Conservation (phyloP, 1,140 invertebrate species). For the Idris sp. region DNA sequence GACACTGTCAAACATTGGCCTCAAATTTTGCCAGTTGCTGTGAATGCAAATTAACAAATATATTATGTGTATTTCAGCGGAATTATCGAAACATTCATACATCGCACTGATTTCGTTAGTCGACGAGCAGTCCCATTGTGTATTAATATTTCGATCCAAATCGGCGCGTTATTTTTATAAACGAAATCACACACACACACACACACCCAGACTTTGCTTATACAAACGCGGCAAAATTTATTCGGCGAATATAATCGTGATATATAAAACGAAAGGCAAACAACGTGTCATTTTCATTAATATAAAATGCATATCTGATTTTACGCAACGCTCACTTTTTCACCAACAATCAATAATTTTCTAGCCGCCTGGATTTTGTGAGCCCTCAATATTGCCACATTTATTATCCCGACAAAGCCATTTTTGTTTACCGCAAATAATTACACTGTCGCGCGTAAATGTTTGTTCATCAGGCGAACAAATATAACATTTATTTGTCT, state of each 20-base stretch:
- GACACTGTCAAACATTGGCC: not conserved
- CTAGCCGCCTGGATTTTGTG: too few species aligned
- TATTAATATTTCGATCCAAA: conserved; percentile 28
- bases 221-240: too few species aligned
- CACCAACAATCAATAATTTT: conserved; percentile 15
- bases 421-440: conserved; percentile 53
- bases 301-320: conserved; percentile 23
- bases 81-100: conserved; percentile 13
- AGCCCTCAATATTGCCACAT: too few species aligned
- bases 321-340: not conserved
- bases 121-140: not conserved
- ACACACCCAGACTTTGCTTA: too few species aligned
- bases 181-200: conserved; percentile 31
- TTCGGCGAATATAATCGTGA: conserved; percentile 1
- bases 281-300: conserved; percentile 9
- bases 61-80: conserved; percentile 7
- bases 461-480: conserved; percentile 33
- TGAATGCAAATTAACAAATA: conserved; percentile 22
- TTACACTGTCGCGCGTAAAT: conserved; percentile 37
- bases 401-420: conserved; percentile 29
- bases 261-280: conserved; percentile 13
- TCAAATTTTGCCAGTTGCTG: too few species aligned
- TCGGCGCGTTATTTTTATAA: conserved; percentile 19
- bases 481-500: conserved; percentile 47
- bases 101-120: conserved; percentile 22